Evolutionary conservation across 2,113 vertebrate genomes (phyloP).

Genomic region (Otolemur garnettii): DNA sequence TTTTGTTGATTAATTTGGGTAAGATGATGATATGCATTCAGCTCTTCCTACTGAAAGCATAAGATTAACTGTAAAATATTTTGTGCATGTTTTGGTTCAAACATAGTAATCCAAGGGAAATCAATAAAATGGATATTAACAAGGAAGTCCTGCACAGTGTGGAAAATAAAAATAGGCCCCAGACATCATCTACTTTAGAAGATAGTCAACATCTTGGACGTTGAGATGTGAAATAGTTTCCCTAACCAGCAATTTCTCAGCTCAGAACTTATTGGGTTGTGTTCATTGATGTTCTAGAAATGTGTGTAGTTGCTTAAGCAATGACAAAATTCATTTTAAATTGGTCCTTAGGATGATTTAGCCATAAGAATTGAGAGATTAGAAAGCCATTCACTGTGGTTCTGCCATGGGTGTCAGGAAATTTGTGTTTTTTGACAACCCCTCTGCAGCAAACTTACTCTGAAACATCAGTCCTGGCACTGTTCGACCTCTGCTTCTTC

Average conservation of each 20-base stretch:
- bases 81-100: neutral
- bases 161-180: constrained; percentile 27
- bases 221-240: neutral
- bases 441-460: neutral
- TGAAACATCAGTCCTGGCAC: neutral
- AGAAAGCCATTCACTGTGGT: neutral
- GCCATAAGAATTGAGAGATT: neutral
- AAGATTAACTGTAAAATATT: neutral
- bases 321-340: neutral
- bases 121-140: neutral
- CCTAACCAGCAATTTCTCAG: neutral
- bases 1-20: constrained; percentile 4
- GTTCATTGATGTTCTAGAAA: neutral
- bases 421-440: neutral
- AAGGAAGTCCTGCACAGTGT: neutral
- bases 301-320: neutral
- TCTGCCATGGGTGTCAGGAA: neutral
- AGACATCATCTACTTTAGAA: neutral
- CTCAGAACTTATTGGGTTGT: neutral
- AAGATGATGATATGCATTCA: neutral
- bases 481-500: neutral
- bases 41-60: neutral
- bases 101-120: neutral
- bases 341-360: neutral
- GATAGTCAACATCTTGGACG: neutral